Percentiles rank a stretch among this genome's conserved stretches.
These are phyloP conservation scores for Fabriciana adippe DNA, from an alignment of 2,888 invertebrate species.

Conservation along the genomic window DNA sequence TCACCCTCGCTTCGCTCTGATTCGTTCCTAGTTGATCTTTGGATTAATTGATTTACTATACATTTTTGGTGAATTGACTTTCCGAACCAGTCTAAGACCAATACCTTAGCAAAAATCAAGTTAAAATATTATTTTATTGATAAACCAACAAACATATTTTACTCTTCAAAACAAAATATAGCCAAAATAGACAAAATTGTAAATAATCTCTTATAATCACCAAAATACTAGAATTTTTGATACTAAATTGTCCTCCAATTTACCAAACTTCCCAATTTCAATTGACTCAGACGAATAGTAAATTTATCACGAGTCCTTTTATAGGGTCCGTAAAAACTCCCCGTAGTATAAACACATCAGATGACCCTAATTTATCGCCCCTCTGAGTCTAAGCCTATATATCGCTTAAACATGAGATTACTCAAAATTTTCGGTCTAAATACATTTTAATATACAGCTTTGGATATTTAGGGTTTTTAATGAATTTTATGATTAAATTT, in stretches of 20 bases:
- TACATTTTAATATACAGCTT: conserved; percentile 32
- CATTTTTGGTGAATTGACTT: too few relatives aligned
- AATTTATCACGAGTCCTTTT: conserved; percentile 42
- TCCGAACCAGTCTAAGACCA: too few relatives aligned
- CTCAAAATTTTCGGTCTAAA: conserved; percentile 33
- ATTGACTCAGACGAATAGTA: conserved; percentile 28
- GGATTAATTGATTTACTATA: too few relatives aligned
- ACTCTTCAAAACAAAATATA: too few relatives aligned
- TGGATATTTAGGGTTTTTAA: conserved; percentile 20
- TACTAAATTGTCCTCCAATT: background rate
- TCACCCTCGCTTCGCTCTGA: too few relatives aligned
- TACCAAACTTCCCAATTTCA: conserved; percentile 30
- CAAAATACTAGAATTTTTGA: background rate
- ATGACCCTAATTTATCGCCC: conserved; percentile 44
- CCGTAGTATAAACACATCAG: conserved; percentile 46
- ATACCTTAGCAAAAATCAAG: too few relatives aligned
- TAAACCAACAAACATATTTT: too few relatives aligned
- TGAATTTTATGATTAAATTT: conserved; percentile 19
- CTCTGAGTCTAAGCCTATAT: conserved; percentile 32
- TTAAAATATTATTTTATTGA: too few relatives aligned
- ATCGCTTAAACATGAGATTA: conserved; percentile 24
- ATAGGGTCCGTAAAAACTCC: conserved; percentile 43
- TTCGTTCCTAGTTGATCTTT: too few relatives aligned
- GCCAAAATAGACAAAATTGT: too few relatives aligned
- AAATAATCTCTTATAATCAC: too few relatives aligned